phyloP scores from a whole-genome alignment of 2,113 vertebrate genomes.

The Etheostoma cragini region DNA sequence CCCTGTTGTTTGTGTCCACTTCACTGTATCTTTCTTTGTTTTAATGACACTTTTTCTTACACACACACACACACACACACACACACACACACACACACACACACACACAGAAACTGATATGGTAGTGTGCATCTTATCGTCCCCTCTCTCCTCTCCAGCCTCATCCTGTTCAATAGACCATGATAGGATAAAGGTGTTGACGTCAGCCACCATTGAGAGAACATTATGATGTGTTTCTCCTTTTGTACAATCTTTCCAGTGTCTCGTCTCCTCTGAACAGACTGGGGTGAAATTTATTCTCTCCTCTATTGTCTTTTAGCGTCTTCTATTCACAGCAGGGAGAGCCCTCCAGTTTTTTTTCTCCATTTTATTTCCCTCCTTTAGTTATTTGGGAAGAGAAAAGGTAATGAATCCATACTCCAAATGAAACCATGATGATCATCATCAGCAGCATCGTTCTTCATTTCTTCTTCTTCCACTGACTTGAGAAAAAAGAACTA shows the following conservation, averaged over 20 bases:
- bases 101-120: conserved; percentile 33
- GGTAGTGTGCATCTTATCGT: conserved; percentile 54
- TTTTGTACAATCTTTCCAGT: conserved; percentile 48
- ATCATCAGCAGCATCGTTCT: conserved; percentile 5
- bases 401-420: conserved; percentile 48
- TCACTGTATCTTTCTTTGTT: conserved; percentile 44
- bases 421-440: conserved; percentile 34
- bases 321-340: conserved; percentile 32
- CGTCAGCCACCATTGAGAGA: conserved; percentile 62
- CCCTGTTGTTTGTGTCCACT: conserved; percentile 18
- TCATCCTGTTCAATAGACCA: conserved; percentile 62
- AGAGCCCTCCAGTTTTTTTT: conserved; percentile 33
- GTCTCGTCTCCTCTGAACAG: conserved; percentile 31
- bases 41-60: conserved; percentile 17
- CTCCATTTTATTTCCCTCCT: conserved; percentile 27
- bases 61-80: not conserved
- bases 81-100: conserved; percentile 26
- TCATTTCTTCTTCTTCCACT: conserved; percentile 8
- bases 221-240: conserved; percentile 65
- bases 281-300: conserved; percentile 55
- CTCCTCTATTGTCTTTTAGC: conserved; percentile 47
- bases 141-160: conserved; percentile 33
- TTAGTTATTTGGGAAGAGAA: conserved; percentile 36
- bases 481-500: not conserved
- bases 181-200: conserved; percentile 60